Percentiles rank a stretch among this genome's conserved stretches.
These are phyloP conservation scores for Ennomos fuscantarius DNA, from an alignment of 2,888 invertebrate species.

Conservation along the genomic window DNA sequence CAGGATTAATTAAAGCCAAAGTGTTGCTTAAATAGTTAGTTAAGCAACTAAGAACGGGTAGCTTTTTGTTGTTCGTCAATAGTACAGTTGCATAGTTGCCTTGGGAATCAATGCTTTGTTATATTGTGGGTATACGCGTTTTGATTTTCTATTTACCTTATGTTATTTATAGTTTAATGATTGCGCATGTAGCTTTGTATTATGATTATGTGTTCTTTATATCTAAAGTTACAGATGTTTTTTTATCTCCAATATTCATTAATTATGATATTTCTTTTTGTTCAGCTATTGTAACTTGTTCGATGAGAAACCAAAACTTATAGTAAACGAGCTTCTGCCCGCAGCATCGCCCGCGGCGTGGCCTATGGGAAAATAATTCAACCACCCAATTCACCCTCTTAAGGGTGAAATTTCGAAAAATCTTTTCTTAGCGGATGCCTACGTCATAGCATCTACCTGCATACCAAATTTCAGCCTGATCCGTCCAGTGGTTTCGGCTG, in stretches of 20 bases:
- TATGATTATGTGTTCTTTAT: conserved; percentile 11
- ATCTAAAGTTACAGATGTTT: background rate
- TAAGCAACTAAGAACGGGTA: conserved; percentile 67
- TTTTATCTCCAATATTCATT: background rate
- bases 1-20: conserved; percentile 81
- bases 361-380: no score
- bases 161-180: conserved; percentile 33
- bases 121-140: conserved; percentile 23
- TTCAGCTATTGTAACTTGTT: no score
- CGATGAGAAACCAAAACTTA: no score
- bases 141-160: conserved; percentile 31
- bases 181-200: conserved; percentile 28
- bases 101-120: conserved; percentile 31
- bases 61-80: conserved; percentile 57
- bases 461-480: no score
- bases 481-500: no score
- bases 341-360: no score
- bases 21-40: conserved; percentile 81
- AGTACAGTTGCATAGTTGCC: conserved; percentile 37
- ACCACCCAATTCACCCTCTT: no score
- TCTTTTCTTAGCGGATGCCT: no score
- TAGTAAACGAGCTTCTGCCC: no score
- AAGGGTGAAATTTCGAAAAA: no score
- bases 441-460: no score
- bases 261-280: no score